Evolutionary conservation across 2,888 invertebrate species (phyloP).

Genomic region (Scaptomyza reducta): DNA sequence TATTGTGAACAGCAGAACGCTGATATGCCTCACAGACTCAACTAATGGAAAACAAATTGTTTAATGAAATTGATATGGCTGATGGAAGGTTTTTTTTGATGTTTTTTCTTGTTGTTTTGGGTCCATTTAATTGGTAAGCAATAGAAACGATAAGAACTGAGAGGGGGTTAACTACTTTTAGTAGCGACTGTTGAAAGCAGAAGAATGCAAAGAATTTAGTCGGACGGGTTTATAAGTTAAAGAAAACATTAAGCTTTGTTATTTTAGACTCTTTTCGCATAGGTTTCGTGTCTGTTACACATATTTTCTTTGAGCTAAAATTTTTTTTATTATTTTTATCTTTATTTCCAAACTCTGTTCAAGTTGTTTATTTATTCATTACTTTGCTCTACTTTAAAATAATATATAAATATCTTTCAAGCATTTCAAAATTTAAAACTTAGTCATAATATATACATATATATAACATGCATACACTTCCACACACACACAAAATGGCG

Average conservation of each 20-base stretch:
- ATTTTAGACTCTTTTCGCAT: too few relatives aligned
- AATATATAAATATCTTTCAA: too few relatives aligned
- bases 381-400: neutral
- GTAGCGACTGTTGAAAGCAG: neutral
- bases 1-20: neutral
- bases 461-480: too few relatives aligned
- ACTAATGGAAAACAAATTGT: constrained; percentile 74
- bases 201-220: neutral
- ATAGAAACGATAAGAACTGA: constrained; percentile 24
- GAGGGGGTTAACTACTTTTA: neutral
- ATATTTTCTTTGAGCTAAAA: too few relatives aligned
- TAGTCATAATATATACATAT: too few relatives aligned
- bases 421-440: too few relatives aligned
- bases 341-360: too few relatives aligned
- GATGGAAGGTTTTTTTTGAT: constrained; percentile 16
- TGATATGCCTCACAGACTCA: constrained; percentile 39
- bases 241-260: neutral
- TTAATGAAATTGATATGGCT: constrained; percentile 61
- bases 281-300: too few relatives aligned
- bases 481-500: constrained; percentile 42
- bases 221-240: neutral
- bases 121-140: neutral
- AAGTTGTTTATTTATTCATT: too few relatives aligned
- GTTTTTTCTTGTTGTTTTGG: neutral
- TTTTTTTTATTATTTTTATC: too few relatives aligned